Conservation (phyloP, 92 coral and sea anemone genomes). For the Porites cylindrica region DNA sequence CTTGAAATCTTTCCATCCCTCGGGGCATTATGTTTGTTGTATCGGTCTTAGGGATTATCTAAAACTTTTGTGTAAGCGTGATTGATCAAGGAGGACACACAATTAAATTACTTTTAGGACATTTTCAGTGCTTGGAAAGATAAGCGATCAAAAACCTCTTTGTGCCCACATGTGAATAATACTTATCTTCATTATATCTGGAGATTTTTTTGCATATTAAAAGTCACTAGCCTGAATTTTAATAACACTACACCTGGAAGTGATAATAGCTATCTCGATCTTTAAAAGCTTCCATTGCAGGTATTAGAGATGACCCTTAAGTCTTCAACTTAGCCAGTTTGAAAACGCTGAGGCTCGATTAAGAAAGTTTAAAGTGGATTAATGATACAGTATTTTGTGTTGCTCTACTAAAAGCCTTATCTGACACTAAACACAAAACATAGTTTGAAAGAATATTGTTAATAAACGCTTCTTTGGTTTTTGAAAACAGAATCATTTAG, state of each 20-base stretch:
- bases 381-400: not conserved
- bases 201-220: conserved; percentile 62
- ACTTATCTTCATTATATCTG: conserved; percentile 55
- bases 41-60: conserved; percentile 1
- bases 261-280: conserved; percentile 3
- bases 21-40: conserved; percentile 23
- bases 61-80: conserved; percentile 18
- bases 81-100: conserved; percentile 37
- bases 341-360: not conserved
- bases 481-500: conserved; percentile 17
- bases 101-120: conserved; percentile 44
- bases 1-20: not conserved
- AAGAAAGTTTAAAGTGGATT: not conserved
- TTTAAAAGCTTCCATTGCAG: not conserved
- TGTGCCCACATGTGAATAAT: conserved; percentile 74
- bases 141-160: conserved; percentile 66
- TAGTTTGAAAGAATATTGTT: not conserved
- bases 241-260: conserved; percentile 49
- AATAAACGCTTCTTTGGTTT: conserved; percentile 14
- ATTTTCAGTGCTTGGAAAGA: conserved; percentile 44
- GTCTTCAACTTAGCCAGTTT: not conserved
- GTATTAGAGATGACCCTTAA: not conserved
- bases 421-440: not conserved
- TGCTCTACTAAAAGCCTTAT: not conserved
- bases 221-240: conserved; percentile 44